Evolutionary conservation across 2,888 invertebrate genomes (phyloP), one percentile per base, ranked within the genome.

Genomic region (Pachymerium ferrugineum): DNA sequence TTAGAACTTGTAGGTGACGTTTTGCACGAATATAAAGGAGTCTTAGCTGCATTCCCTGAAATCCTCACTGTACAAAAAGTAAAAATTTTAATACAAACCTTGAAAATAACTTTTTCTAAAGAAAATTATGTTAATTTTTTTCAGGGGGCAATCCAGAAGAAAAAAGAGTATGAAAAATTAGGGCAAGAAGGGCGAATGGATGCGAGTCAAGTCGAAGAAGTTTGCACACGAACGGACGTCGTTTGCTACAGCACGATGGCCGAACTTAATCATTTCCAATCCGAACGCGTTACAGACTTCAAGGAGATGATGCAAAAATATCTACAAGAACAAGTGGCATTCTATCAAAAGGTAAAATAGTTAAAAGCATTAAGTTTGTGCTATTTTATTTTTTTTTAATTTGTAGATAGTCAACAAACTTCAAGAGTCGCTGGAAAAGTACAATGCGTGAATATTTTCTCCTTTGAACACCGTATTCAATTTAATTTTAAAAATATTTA

Each of bases 191-290:
- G 91, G 78, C 93, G 92, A 84, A 90, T 94, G 88, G 89, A 89
- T 78, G 88, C 90, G 75, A 87, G 88, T 19, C 92, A 94, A 80
- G 85, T 94, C 76, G 89, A 89, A 77, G 92, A 91, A 80, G 90
- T 96, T 12, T 86, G 90, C 76, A 87, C 90, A 78, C 87, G 95
- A 79, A 92, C 94, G 0, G 97, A 98, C 82, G 89, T 94, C 16
- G 90, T 97, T 80, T 94, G 96, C 0, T 97, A 96, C 81, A 90
- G 94, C 1, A 88, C 95, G 76, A 87, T 97, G 82, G 96, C 97
- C 73, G 98, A 99, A 86, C 89, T 97, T 78, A 90, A 91, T 79
- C 94, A 97, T 83, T 97, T 98, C 82, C 94, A 95, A 81, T 84
- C 86, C 29, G 94, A 96, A 81, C 87, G 95, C 77, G 90, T 93